Base-by-base conservation (phyloP, 2,888 invertebrate genomes). In the Seira ritae region DNA sequence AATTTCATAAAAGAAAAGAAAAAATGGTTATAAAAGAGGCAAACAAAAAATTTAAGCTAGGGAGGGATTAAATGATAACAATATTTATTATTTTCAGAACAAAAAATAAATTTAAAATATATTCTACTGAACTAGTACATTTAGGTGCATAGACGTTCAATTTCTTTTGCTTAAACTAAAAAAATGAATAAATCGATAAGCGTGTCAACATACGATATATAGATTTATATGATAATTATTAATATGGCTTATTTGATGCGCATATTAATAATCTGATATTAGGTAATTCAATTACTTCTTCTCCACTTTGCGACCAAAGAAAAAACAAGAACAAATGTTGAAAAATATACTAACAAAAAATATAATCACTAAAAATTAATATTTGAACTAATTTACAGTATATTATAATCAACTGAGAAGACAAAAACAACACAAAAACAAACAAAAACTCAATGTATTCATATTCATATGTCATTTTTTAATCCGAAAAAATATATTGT, bases 61-160 rank as follows among this genome's bases (percentile, higher is more conserved):
- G n/a, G n/a, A n/a, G n/a, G n/a, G n/a, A 42, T 42, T 42, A 42
- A 42, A 42, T 12, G 42, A 12, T 12, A 42, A 42, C 42, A 42
- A 8, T 42, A 12, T 42, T 42, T 42, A 42, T 42, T 42, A 55
- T 55, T 55, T 55, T 17, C 55, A 17, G 12, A 55, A 3, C 15
- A 55, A 55, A 55, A 55, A 55, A n/a, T n/a, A n/a, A 55, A 12
- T 55, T 55, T n/a, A 55, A 55, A 55, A n/a, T n/a, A 55, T 42
- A 55, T 3, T 55, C 55, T 55, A 55, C 15, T 55, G 55, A 55
- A 55, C 55, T 55, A 55, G 55, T 55, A 55, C 55, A 55, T 42
- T 42, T n/a, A 55, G 55, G 55, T 55, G 55, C 55, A 17, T 17
- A 55, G 17, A 17, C 2, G 31, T 17, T 55, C 1, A 17, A 8